These are phyloP conservation scores for Tupiocoris notatus DNA, from an alignment of 2,888 invertebrate species.

Conservation along the genomic window DNA sequence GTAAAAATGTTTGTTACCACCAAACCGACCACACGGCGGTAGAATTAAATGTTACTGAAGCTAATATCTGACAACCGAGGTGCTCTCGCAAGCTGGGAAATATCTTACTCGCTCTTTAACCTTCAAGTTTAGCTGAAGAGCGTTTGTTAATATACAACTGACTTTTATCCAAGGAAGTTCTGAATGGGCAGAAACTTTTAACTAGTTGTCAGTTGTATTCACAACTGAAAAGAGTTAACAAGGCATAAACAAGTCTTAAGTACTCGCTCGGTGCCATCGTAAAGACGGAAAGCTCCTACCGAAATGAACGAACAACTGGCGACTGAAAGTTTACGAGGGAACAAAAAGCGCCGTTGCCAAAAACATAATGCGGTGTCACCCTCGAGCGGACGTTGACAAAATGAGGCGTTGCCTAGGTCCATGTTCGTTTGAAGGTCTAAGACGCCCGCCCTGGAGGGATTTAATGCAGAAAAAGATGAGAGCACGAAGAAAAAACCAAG, in stretches of 20 bases:
- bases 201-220: not conserved
- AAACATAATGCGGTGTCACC: not conserved
- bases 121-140: no score
- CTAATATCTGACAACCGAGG: no score
- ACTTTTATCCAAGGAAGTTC: no score
- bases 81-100: no score
- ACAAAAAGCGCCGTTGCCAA: not conserved
- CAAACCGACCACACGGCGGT: no score
- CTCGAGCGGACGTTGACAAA: not conserved
- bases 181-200: not conserved
- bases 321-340: not conserved
- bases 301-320: not conserved
- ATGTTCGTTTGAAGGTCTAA: not conserved
- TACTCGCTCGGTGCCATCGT: not conserved
- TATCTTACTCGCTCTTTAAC: no score
- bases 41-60: no score
- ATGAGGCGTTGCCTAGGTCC: not conserved
- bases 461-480: conserved; percentile 4
- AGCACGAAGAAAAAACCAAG: not conserved
- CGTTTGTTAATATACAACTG: no score
- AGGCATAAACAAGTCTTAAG: not conserved
- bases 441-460: not conserved
- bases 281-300: not conserved
- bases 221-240: not conserved
- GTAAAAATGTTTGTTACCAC: no score